Base-by-base conservation (phyloP, 1,140 invertebrate species). In the Eumeta japonica region DNA sequence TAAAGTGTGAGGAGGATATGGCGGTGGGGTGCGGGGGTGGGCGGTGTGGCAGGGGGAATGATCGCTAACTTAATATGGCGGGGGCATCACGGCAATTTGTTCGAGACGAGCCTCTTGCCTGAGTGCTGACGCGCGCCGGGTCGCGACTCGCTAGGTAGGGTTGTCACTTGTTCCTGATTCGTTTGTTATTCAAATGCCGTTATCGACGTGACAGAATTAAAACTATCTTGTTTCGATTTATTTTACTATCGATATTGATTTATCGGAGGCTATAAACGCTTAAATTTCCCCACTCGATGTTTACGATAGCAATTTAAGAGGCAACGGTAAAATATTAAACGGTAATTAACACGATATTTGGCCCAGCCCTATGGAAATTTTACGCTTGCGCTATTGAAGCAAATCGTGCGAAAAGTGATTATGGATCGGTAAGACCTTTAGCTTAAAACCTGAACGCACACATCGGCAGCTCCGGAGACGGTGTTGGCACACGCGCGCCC, bases 21-120 rank as follows among this genome's bases (percentile, higher is more conserved):
- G n/a, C n/a, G n/a, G 20, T 24, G n/a, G n/a, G 20, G n/a, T 7
- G 20, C 20, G 5, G 20, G 5, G 20, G 5, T 24, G 20, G 20
- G 5, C 20, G 51, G 31, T 42, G 48, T 39, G 43, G 52, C 5
- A 40, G 53, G 50, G 32, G 45, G 55, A 48, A 55, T 58, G 61
- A n/a, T n/a, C 52, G 54, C 52, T 68, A 68, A 67, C 61, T 66
- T 68, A 68, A 68, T 72, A 68, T 72, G 61, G 59, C 60, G 59
- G 54, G 54, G 58, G 64, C 61, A 68, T 60, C 64, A 58, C 57
- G 61, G 62, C 62, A 68, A 72, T 68, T 72, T 72, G 64, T 72
- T 66, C 62, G 62, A 65, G 64, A 68, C 59, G 62, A 68, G 61
- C 61, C 61, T 60, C 53, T 52, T 40, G 58, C 46, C 52, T 62